These are phyloP conservation scores for Schizotus pectinicornis DNA, from an alignment of 2,888 invertebrate species.

Conservation along the genomic window DNA sequence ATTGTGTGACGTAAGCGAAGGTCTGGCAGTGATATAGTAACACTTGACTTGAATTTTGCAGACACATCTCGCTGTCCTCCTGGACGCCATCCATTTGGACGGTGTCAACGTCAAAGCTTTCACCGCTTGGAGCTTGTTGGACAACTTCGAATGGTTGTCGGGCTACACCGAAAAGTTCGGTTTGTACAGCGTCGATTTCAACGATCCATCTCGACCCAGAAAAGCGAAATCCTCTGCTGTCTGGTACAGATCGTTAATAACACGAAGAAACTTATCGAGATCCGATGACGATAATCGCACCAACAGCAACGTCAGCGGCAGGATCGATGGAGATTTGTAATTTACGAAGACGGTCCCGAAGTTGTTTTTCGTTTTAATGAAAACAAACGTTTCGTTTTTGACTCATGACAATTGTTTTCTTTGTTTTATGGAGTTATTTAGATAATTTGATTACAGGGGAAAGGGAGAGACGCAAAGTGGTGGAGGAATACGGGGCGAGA, in stretches of 20 bases:
- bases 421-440: too few relatives aligned
- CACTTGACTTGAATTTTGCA: slow-evolving; percentile 19
- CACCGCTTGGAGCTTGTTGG: slow-evolving; percentile 68
- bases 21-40: slow-evolving; percentile 3
- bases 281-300: slow-evolving; percentile 23
- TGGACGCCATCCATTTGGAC: slow-evolving; percentile 51
- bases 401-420: too few relatives aligned
- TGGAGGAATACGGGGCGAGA: too few relatives aligned
- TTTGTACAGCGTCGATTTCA: slow-evolving; percentile 69
- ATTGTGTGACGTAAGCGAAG: too few relatives aligned
- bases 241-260: slow-evolving; percentile 63
- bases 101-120: slow-evolving; percentile 62
- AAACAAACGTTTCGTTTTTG: too few relatives aligned
- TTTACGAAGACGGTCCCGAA: neutral
- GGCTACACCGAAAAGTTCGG: slow-evolving; percentile 70
- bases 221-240: slow-evolving; percentile 67
- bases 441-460: too few relatives aligned
- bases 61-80: slow-evolving; percentile 39
- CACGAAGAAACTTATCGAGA: slow-evolving; percentile 30
- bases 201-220: slow-evolving; percentile 63
- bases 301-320: slow-evolving; percentile 17
- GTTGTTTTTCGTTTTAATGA: too few relatives aligned
- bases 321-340: slow-evolving; percentile 18
- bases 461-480: too few relatives aligned
- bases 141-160: slow-evolving; percentile 67